Conservation (phyloP, 1,140 invertebrate genomes). For the Phortica variegata region DNA sequence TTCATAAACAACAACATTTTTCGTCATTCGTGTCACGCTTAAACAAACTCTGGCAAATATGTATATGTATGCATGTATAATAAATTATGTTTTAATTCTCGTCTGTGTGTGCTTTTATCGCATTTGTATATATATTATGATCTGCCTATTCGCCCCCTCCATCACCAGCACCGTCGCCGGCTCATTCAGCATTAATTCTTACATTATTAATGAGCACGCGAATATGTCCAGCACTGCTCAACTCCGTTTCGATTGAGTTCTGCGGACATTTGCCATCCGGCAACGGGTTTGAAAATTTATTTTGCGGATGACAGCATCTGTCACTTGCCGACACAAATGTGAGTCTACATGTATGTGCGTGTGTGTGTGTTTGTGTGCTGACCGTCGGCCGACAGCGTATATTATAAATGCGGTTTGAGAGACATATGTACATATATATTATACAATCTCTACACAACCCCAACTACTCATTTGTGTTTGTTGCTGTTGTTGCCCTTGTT, state of each 20-base stretch:
- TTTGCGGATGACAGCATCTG: conserved; percentile 52
- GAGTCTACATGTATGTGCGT: conserved; percentile 6
- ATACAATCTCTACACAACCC: too few relatives aligned
- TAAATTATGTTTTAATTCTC: conserved; percentile 17
- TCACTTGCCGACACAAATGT: conserved; percentile 48
- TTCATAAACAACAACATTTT: conserved; percentile 28
- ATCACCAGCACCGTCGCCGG: too few relatives aligned
- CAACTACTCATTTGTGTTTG: too few relatives aligned
- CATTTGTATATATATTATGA: conserved; percentile 21
- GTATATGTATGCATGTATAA: conserved; percentile 9
- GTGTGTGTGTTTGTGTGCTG: conserved; percentile 18
- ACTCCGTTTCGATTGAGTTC: conserved; percentile 40
- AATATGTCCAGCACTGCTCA: conserved; percentile 32
- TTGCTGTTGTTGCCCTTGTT: too few relatives aligned
- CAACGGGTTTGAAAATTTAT: conserved; percentile 39
- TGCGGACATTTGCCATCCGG: conserved; percentile 37
- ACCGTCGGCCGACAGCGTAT: too few relatives aligned
- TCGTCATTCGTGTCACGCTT: conserved; percentile 6
- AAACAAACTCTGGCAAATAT: neutral
- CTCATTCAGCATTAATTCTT: conserved; percentile 38
- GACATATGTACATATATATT: too few relatives aligned
- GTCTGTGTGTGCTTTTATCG: conserved; percentile 35
- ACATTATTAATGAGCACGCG: conserved; percentile 33
- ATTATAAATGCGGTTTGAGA: too few relatives aligned
- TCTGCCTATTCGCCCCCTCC: too few relatives aligned